Evolutionary conservation across 2,888 invertebrate species (phyloP).

Genomic region (Watsonalla binaria): DNA sequence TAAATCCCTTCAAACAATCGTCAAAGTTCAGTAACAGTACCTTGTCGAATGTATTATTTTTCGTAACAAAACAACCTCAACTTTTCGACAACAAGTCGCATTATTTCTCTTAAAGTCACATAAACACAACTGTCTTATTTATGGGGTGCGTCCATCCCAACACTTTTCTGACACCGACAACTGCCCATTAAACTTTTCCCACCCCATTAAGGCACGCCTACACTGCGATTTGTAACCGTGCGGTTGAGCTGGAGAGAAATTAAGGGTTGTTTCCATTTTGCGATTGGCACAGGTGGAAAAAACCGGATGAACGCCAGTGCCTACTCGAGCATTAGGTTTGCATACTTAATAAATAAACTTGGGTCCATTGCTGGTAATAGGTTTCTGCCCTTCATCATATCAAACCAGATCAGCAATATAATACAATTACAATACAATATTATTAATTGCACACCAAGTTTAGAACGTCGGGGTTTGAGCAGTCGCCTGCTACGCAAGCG

Average conservation of each 20-base stretch:
- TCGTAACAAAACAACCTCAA: neutral
- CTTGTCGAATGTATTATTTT: neutral
- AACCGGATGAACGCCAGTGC: neutral
- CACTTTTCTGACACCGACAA: constrained; percentile 2
- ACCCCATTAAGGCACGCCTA: neutral
- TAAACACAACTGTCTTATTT: neutral
- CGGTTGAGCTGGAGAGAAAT: neutral
- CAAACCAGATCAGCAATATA: no score
- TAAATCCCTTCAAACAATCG: neutral
- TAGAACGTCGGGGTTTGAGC: no score
- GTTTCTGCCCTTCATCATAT: no score
- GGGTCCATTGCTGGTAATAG: no score
- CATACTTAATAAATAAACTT: no score
- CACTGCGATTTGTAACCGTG: neutral
- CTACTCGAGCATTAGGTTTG: neutral
- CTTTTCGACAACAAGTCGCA: neutral
- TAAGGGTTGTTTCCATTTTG: neutral
- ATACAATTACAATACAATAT: no score
- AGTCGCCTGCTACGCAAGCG: no score
- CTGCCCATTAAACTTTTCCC: constrained; percentile 3
- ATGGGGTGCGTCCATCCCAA: neutral
- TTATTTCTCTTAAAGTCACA: neutral
- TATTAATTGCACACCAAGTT: no score
- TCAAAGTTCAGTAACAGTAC: neutral
- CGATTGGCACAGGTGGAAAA: neutral